These are phyloP conservation scores for Cynocephalus volans DNA, from an alignment of 2,113 vertebrate species.

Conservation along the genomic window DNA sequence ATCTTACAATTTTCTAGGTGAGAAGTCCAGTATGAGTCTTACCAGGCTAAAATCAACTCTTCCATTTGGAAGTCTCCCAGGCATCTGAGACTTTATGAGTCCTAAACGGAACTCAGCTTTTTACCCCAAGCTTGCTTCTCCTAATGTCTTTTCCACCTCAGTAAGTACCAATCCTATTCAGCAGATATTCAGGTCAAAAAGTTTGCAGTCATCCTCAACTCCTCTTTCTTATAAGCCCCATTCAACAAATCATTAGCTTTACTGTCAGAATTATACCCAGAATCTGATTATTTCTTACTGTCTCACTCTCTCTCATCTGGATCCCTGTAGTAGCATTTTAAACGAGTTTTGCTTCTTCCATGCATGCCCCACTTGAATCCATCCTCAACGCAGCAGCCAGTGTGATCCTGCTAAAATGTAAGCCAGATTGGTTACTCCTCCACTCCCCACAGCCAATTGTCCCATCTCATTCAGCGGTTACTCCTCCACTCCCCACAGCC, in stretches of 20 bases:
- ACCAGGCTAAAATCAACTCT: not conserved
- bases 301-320: not conserved
- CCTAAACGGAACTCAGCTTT: not conserved
- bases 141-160: not conserved
- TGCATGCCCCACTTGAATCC: not conserved
- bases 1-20: not conserved
- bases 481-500: not conserved
- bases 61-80: not conserved
- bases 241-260: not conserved
- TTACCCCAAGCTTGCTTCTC: not conserved
- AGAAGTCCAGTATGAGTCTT: not conserved
- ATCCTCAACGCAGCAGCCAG: not conserved
- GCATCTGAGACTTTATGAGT: not conserved
- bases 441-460: not conserved
- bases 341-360: not conserved
- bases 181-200: not conserved
- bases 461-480: not conserved
- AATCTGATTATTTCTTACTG: not conserved
- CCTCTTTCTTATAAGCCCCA: not conserved
- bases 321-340: not conserved
- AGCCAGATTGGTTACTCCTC: not conserved
- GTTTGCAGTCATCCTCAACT: not conserved
- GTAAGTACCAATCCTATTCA: not conserved
- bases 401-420: not conserved
- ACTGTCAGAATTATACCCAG: slow-evolving; percentile 26